These are phyloP conservation scores for Platyura marginata DNA, from an alignment of 1,140 invertebrate species.

Conservation along the genomic window DNA sequence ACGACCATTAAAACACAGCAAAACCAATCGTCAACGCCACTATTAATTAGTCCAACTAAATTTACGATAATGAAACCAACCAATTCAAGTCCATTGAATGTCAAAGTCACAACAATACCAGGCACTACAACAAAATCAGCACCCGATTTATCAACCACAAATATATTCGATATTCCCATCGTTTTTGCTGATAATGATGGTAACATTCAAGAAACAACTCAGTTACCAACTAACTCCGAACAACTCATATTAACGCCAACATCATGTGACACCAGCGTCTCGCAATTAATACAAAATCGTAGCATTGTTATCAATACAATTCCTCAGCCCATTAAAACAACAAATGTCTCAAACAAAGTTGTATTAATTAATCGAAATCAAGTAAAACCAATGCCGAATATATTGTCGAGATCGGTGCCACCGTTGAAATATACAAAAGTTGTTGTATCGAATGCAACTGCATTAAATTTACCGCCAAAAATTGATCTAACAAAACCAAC, in stretches of 20 bases:
- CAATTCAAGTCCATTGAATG: conserved; percentile 5
- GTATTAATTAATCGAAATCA: neutral
- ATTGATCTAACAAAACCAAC: neutral
- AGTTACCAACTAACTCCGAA: neutral
- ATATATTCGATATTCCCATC: conserved; percentile 44
- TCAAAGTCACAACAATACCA: conserved; percentile 6
- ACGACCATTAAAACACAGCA: neutral
- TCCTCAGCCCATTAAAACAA: neutral
- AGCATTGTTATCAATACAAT: neutral
- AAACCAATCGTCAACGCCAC: neutral
- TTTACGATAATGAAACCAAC: conserved; percentile 13
- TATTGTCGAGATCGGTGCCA: neutral
- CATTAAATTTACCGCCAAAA: neutral
- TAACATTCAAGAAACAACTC: conserved; percentile 10
- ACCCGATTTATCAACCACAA: conserved; percentile 33
- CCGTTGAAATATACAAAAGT: neutral
- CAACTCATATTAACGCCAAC: conserved; percentile 3
- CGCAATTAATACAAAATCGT: neutral
- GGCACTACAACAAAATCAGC: conserved; percentile 12
- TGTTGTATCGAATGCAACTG: neutral
- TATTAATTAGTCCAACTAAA: conserved; percentile 24
- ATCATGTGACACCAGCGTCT: neutral
- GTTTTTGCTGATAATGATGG: conserved; percentile 42
- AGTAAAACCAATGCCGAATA: neutral
- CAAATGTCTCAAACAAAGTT: neutral